These are phyloP conservation scores for Onthophagus taurus DNA, from an alignment of 1,140 invertebrate species.

Conservation along the genomic window DNA sequence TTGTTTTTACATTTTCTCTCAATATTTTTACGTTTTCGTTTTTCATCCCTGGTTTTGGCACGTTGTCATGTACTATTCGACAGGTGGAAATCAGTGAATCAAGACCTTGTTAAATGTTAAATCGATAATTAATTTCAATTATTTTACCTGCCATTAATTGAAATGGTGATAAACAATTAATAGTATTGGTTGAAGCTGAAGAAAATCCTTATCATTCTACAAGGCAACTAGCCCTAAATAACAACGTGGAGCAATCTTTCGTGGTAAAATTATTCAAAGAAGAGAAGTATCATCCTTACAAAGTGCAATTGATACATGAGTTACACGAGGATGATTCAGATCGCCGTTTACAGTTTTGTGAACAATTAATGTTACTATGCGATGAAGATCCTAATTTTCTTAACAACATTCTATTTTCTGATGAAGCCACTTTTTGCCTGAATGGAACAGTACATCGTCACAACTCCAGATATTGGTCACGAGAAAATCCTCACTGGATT, in stretches of 20 bases:
- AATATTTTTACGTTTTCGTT: too few species aligned
- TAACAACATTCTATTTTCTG: slow-evolving; percentile 9
- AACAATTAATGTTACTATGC: slow-evolving; percentile 9
- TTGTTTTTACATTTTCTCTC: too few species aligned
- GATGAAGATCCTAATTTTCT: slow-evolving; percentile 11
- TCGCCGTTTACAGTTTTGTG: slow-evolving; percentile 8
- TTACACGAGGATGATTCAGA: slow-evolving; percentile 12
- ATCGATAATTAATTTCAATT: slow-evolving; percentile 4
- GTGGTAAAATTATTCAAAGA: slow-evolving; percentile 1
- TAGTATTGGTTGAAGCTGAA: neutral
- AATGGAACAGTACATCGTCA: slow-evolving; percentile 10
- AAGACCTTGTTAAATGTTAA: too few species aligned
- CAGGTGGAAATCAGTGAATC: too few species aligned
- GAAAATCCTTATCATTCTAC: slow-evolving; percentile 3
- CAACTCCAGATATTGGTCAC: slow-evolving; percentile 12
- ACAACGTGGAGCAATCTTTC: neutral
- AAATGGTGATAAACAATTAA: neutral
- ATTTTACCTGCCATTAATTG: slow-evolving; percentile 3
- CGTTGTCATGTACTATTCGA: too few species aligned
- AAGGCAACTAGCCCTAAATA: slow-evolving; percentile 1
- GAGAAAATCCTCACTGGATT: slow-evolving; percentile 11
- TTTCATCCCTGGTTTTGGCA: too few species aligned
- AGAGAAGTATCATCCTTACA: slow-evolving; percentile 1
- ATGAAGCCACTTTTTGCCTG: too few species aligned
- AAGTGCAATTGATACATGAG: neutral